These are phyloP conservation scores for Altica lythri DNA, from an alignment of 2,888 invertebrate species.

Conservation along the genomic window DNA sequence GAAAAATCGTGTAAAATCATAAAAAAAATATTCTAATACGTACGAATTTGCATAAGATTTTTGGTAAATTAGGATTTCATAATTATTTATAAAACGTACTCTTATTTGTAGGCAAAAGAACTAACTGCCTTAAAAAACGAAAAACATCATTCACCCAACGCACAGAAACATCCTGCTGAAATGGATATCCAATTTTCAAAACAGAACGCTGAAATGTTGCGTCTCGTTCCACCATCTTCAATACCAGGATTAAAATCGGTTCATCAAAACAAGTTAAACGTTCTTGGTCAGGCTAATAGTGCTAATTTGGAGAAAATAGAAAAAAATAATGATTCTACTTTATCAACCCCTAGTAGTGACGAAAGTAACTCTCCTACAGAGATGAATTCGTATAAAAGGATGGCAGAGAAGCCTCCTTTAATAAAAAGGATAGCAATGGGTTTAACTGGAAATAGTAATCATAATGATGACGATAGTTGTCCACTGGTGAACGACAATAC, in stretches of 20 bases:
- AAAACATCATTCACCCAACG: slow-evolving; percentile 36
- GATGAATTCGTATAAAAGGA: slow-evolving; percentile 81
- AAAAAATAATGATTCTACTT: slow-evolving; percentile 56
- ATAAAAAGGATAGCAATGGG: slow-evolving; percentile 79
- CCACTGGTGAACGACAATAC: slow-evolving; percentile 67
- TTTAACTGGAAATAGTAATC: slow-evolving; percentile 62
- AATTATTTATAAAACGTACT: no score
- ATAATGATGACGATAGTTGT: slow-evolving; percentile 72
- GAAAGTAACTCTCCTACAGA: slow-evolving; percentile 88
- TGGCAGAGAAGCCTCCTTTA: slow-evolving; percentile 80
- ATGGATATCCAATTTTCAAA: slow-evolving; percentile 62
- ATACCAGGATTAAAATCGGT: slow-evolving; percentile 70
- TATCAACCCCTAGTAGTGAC: slow-evolving; percentile 74
- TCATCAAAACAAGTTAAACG: slow-evolving; percentile 62
- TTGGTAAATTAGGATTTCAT: no score
- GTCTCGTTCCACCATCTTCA: slow-evolving; percentile 64
- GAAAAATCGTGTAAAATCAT: no score
- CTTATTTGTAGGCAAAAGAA: slow-evolving; percentile 55
- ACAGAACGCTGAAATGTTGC: slow-evolving; percentile 58
- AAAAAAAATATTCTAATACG: no score
- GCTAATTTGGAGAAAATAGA: slow-evolving; percentile 29
- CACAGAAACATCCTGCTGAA: slow-evolving; percentile 48
- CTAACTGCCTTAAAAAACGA: slow-evolving; percentile 50
- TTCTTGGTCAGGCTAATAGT: slow-evolving; percentile 52
- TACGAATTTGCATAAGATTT: no score